Base-by-base conservation (phyloP, 2,113 vertebrate genomes). In the Coracopsis vasa region DNA sequence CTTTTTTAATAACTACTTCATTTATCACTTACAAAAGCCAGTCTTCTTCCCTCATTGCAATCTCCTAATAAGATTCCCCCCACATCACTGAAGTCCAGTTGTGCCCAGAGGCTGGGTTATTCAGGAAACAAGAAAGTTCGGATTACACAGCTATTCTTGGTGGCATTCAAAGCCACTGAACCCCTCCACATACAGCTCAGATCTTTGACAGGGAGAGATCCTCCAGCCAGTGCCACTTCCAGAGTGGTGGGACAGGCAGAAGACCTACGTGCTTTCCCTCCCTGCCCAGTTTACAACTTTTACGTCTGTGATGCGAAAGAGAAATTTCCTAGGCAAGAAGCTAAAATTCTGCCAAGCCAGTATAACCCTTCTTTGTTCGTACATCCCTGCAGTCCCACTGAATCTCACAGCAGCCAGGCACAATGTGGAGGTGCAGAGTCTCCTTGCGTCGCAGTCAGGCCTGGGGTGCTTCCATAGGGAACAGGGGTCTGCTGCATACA, bases 61-160 rank as follows among this genome's bases (percentile, higher is more conserved):
- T n/a, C 89, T 91, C 86, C 90, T 95, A 96, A 97, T 97, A 92
- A 96, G 86, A 97, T 96, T 96, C 86, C 83, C 93, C 93, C 74
- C 90, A 92, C 92, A 94, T 82, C 72, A 88, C 94, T 90, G 65
- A 93, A 83, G 80, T 80, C 39, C 75, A 54, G 62, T 92, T 95
- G 95, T 88, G 80, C 41, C 78, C 37, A 18, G 69, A 77, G 71
- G 71, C 67, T 53, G 84, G 5, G 6, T 94, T 93, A 91, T 90
- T 96, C 90, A 96, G 53, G 61, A 90, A 89, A 92, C 58, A 92
- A 94, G 62, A 74, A 94, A 88, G 84, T 97, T 51, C 92, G 75
- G 65, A 83, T 96, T 92, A 91, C 95, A 91, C n/a, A 84, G 69
- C 51, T 80, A 83, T 83, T 88, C 80, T 51, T 75, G 81, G 42